These are phyloP conservation scores for Tachycineta bicolor DNA, from an alignment of 2,113 vertebrate genomes.

Conservation along the genomic window DNA sequence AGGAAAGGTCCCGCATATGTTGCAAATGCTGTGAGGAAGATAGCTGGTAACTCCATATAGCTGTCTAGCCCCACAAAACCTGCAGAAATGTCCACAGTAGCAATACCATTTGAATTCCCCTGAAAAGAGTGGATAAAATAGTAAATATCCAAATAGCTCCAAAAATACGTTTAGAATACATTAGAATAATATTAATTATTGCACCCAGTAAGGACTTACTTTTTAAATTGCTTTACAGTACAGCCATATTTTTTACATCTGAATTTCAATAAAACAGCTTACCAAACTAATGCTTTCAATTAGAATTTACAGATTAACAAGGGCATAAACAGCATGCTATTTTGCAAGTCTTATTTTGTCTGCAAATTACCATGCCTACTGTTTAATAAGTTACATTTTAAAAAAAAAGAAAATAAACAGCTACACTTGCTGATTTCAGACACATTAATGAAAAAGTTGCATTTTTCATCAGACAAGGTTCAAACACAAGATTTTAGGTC, in stretches of 20 bases:
- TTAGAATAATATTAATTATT: not conserved
- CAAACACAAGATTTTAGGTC: not conserved
- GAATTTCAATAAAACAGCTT: not conserved
- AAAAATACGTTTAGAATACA: not conserved
- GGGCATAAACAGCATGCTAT: not conserved
- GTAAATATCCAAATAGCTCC: not conserved
- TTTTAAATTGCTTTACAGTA: not conserved
- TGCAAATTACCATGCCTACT: not conserved
- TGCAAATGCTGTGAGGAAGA: slow-evolving; percentile 86
- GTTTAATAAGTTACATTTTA: not conserved
- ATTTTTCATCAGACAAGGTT: not conserved
- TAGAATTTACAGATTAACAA: not conserved
- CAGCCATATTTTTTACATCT: not conserved
- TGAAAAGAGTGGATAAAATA: slow-evolving; percentile 64
- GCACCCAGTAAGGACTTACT: not conserved
- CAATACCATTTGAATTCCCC: slow-evolving; percentile 97
- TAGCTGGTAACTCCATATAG: slow-evolving; percentile 87
- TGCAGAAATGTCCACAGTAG: slow-evolving; percentile 91
- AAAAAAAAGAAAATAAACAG: not conserved
- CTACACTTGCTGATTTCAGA: not conserved
- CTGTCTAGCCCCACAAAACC: slow-evolving; percentile 91
- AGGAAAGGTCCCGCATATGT: slow-evolving; percentile 90
- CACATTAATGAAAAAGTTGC: not conserved
- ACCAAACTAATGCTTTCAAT: not conserved
- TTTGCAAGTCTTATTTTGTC: not conserved